Percentiles rank a stretch among this genome's conserved stretches.
Evolutionary conservation across 92 coral and sea anemone species (phyloP).

Genomic region (Nematostella vectensis): DNA sequence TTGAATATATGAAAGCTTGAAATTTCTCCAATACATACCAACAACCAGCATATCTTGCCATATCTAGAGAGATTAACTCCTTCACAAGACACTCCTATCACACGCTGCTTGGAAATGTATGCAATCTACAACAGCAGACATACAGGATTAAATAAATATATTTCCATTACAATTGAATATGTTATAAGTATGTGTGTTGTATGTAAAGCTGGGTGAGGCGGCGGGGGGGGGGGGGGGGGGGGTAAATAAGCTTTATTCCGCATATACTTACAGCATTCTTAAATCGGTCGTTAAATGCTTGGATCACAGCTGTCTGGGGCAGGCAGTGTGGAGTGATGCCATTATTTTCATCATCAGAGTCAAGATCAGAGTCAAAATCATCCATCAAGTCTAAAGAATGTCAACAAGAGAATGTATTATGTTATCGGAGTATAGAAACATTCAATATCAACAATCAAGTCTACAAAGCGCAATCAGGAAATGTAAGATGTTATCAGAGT

Average conservation of each 20-base stretch:
- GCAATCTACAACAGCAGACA: slow-evolving; percentile 31
- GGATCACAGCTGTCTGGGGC: slow-evolving; percentile 61
- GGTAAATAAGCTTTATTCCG: too few species aligned
- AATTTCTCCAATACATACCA: too few species aligned
- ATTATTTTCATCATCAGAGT: slow-evolving; percentile 48
- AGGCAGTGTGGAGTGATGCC: slow-evolving; percentile 43
- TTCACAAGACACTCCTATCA: slow-evolving; percentile 83
- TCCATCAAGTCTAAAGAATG: slow-evolving; percentile 21
- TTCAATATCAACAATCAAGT: too few species aligned
- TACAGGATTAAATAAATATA: neutral
- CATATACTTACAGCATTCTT: slow-evolving; percentile 75
- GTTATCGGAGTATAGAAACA: neutral
- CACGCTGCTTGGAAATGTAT: slow-evolving; percentile 73
- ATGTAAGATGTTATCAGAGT: too few species aligned
- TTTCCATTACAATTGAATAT: too few species aligned
- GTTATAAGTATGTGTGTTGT: too few species aligned
- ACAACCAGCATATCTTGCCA: slow-evolving; percentile 85
- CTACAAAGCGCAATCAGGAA: too few species aligned
- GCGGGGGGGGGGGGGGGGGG: too few species aligned
- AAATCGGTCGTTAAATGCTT: slow-evolving; percentile 62
- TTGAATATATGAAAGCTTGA: too few species aligned
- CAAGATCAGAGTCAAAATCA: slow-evolving; percentile 42
- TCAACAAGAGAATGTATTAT: neutral
- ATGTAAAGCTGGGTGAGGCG: too few species aligned
- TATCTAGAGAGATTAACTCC: slow-evolving; percentile 77